A percentile compares a stretch with the other conserved stretches of the same genome.
phyloP scores from a whole-genome alignment of 2,797 vertebrate genomes.

The Rhinatrema bivittatum region DNA sequence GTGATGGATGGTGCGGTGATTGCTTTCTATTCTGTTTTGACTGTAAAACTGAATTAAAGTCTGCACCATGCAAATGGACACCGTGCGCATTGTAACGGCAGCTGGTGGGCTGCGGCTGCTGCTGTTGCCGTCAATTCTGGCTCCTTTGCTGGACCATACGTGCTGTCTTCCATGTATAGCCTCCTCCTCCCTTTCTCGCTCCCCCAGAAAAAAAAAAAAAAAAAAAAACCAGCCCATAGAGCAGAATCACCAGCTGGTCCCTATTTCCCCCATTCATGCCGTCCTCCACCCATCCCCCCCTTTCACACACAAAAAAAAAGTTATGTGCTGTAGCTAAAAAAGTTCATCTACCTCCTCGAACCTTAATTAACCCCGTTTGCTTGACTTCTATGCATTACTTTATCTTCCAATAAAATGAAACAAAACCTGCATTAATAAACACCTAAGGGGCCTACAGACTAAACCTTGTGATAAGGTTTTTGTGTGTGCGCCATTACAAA shows the following conservation, averaged over 20 bases:
- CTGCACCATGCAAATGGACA: constrained; percentile 40
- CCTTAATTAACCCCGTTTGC: background rate
- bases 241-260: constrained; percentile 32
- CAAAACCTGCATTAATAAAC: no score
- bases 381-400: no score
- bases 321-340: background rate
- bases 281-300: no score
- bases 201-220: constrained; percentile 23
- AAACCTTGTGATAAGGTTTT: no score
- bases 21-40: constrained; percentile 31
- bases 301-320: background rate
- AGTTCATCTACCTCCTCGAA: background rate
- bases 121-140: constrained; percentile 28
- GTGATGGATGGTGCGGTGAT: constrained; percentile 37
- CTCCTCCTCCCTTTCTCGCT: background rate
- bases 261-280: no score
- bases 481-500: no score
- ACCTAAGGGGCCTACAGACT: no score
- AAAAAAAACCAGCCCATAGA: constrained; percentile 26
- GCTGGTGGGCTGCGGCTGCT: constrained; percentile 44
- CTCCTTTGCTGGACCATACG: constrained; percentile 36
- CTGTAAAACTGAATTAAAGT: constrained; percentile 52
- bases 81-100: constrained; percentile 43
- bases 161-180: constrained; percentile 26
- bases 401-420: no score